Evolutionary conservation across 2,888 invertebrate species (phyloP).

Genomic region (Amphipyra tragopoginis): DNA sequence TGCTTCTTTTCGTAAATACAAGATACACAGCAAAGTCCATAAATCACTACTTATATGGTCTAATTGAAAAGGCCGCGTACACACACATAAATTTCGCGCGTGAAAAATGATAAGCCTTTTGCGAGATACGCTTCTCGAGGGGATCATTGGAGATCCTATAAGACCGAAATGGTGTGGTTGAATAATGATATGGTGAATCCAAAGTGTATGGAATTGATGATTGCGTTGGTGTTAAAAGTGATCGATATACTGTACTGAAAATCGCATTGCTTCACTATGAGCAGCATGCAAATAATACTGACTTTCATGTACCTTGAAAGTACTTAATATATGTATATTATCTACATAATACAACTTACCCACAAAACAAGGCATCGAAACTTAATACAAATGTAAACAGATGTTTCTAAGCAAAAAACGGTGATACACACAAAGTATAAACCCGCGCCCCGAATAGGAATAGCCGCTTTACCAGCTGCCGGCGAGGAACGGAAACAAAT

Average conservation of each 20-base stretch:
- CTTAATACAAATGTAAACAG: not conserved
- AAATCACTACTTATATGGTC: conserved; percentile 59
- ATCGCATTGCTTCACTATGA: not conserved
- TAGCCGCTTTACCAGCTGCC: conserved; percentile 62
- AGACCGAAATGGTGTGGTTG: not conserved
- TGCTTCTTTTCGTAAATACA: too few relatives aligned
- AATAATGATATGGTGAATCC: not conserved
- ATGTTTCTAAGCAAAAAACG: not conserved
- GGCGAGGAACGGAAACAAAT: conserved; percentile 66
- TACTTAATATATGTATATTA: too few relatives aligned
- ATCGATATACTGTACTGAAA: not conserved
- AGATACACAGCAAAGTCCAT: conserved; percentile 34
- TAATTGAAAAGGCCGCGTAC: too few relatives aligned
- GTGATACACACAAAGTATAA: conserved; percentile 13
- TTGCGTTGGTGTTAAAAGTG: not conserved
- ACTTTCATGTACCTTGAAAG: too few relatives aligned
- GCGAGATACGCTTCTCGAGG: conserved; percentile 52
- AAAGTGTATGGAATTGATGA: not conserved
- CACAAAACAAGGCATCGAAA: not conserved
- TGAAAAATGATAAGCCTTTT: conserved; percentile 61
- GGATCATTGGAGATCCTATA: not conserved
- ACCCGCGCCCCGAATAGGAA: conserved; percentile 60
- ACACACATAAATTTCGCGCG: too few relatives aligned
- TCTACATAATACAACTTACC: too few relatives aligned
- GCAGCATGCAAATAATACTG: not conserved